Conservation (phyloP, 92 coral and sea anemone species). For the Desmophyllum pertusum region DNA sequence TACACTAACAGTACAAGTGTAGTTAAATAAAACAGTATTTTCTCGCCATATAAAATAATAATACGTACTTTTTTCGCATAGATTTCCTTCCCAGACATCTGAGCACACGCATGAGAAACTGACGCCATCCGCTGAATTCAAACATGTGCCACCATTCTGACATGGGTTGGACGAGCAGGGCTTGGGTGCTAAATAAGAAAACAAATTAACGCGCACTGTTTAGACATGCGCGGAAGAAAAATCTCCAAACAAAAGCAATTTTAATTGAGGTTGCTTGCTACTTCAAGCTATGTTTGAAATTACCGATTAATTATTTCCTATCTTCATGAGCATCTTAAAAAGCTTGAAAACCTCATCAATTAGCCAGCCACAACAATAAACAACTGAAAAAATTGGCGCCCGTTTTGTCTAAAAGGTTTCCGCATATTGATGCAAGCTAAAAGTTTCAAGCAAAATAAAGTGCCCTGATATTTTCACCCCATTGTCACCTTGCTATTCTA, state of each 20-base stretch:
- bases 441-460: background rate
- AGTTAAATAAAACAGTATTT: background rate
- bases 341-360: background rate
- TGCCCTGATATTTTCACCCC: background rate
- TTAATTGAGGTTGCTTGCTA: background rate
- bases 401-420: conserved; percentile 2
- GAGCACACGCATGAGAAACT: conserved; percentile 73
- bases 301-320: background rate
- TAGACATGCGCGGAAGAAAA: conserved; percentile 1
- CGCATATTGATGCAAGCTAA: background rate
- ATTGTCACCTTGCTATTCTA: conserved; percentile 5
- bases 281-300: background rate
- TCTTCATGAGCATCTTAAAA: no score
- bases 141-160: conserved; percentile 79
- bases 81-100: conserved; percentile 85
- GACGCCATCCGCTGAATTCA: conserved; percentile 60
- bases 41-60: background rate
- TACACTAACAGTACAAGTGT: no score
- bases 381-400: background rate
- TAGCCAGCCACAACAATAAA: background rate
- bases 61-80: conserved; percentile 83
- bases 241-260: background rate
- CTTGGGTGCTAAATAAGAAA: conserved; percentile 60
- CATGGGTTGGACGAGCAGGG: conserved; percentile 87
- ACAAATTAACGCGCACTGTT: background rate